Evolutionary conservation across 1,140 invertebrate genomes (phyloP), one percentile per base, ranked within the genome.

Genomic region (Proales similis): DNA sequence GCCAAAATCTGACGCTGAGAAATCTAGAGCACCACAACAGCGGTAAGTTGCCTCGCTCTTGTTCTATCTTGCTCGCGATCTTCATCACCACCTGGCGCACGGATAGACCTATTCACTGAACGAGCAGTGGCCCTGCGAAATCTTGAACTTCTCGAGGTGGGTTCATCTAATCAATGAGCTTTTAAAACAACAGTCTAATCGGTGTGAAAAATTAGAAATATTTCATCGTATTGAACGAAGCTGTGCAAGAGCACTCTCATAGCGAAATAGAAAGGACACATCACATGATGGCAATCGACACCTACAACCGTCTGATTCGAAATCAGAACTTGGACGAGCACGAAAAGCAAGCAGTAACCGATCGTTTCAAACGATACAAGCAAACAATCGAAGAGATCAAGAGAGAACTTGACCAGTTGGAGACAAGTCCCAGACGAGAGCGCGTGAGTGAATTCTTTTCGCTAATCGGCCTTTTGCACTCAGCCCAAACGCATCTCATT

Each of bases 11-110:
- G 0, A 42, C 29, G 17, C n/a, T 57, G 5, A 57, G 32, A 57
- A 57, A 57, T 36, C 30, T 57, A 39, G 51, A 57, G 32, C 39
- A 57, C 22, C 51, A 57, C 26, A 57, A 57, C 20, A 38, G 27
- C 32, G 33, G 33, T 36, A 9, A 36, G 33, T 36, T 36, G n/a
- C n/a, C n/a, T n/a, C n/a, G n/a, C n/a, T n/a, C n/a, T n/a, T 36
- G 14, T 36, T 14, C 14, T 36, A 36, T 36, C 14, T 36, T 36
- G 9, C 14, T 36, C 14, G 14, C 9, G 14, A 9, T 36, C 9
- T 9, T 36, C 14, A 9, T 36, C 9, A 36, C 9, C 14, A 36
- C 9, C 9, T 36, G 14, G 14, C 14, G 33, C 9, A 36, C 33
- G 14, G 14, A 36, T 36, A 36, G 51, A 57, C 17, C n/a, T 57